Percentiles rank a stretch among this genome's conserved stretches.
These are phyloP conservation scores for Enteromius argenteus DNA, from an alignment of 2,797 vertebrate genomes.

Conservation along the genomic window DNA sequence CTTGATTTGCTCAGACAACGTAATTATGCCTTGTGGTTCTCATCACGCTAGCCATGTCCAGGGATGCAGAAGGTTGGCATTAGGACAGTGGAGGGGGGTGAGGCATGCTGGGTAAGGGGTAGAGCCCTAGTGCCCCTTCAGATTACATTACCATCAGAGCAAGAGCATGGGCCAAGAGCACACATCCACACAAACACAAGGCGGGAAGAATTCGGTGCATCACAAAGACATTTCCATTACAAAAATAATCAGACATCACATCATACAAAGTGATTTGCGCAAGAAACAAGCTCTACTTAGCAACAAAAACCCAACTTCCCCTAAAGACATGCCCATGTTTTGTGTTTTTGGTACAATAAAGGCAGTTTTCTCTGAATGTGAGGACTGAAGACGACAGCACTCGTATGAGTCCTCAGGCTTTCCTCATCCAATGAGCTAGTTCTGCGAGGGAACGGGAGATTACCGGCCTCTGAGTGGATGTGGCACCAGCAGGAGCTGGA, in stretches of 20 bases:
- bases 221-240: not conserved
- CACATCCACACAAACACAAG: conserved; percentile 19
- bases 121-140: conserved; percentile 74
- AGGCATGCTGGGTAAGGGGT: conserved; percentile 66
- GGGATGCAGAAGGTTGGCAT: conserved; percentile 62
- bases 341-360: conserved; percentile 6
- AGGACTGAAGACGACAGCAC: conserved; percentile 22
- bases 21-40: conserved; percentile 77
- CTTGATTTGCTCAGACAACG: conserved; percentile 73
- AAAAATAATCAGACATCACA: conserved; percentile 12
- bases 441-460: not conserved
- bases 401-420: not conserved
- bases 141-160: conserved; percentile 77
- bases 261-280: not conserved
- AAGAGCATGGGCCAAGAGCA: conserved; percentile 62
- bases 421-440: not conserved
- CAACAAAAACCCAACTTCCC: not conserved
- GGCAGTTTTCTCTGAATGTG: conserved; percentile 3
- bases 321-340: not conserved
- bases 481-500: conserved; percentile 27
- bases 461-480: conserved; percentile 26
- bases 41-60: conserved; percentile 70
- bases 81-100: conserved; percentile 19
- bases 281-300: not conserved
- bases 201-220: not conserved